Evolutionary conservation across 2,888 invertebrate genomes (phyloP), one percentile per base, ranked within the genome.

Genomic region (Dryomyza anilis): DNA sequence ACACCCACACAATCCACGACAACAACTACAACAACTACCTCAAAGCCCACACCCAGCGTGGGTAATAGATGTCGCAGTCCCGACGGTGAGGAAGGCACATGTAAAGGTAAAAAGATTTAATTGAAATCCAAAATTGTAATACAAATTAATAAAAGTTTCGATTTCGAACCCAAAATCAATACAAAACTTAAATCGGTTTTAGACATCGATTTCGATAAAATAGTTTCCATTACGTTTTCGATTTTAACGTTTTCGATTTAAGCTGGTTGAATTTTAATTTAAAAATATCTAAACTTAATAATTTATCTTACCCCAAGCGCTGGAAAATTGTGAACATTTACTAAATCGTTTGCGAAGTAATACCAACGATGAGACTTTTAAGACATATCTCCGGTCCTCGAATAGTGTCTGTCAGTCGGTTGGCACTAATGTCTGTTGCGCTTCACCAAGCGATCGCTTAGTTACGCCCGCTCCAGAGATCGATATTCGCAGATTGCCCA

Each of bases 341-440:
- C 43, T 73, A 7, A 65, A 64, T 1, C 68, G 68, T 2, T 64
- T 50, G 25, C 50, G 12, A 21, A 21, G 12, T 10, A 72, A 75
- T 67, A 74, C 73, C 16, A 57, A 53, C 21, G 72, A 76, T 67
- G 66, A 65, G 45, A 52, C 64, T 2, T 63, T 74, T 2, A 72
- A 69, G 14, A 63, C 61, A 1, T 71, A 70, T 36, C 66, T 78
- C 19, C 63, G 72, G 23, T 8, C 60, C 12, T 74, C 77, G 0
- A 73, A 78, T 65, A 48, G 55, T 5, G 61, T 70, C 3, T 78
- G 78, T 48, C 64, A 67, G 0, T 62, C 59, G 5, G 55, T 68
- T 19, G 70, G 69, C 48, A 71, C 74, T 0, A 69, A 71, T 6
- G 68, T 78, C 16, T 78, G 78, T 33, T 78, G 78, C 55, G 76